Base-by-base conservation (phyloP, 2,888 invertebrate species). In the Cheilosia urbana region DNA sequence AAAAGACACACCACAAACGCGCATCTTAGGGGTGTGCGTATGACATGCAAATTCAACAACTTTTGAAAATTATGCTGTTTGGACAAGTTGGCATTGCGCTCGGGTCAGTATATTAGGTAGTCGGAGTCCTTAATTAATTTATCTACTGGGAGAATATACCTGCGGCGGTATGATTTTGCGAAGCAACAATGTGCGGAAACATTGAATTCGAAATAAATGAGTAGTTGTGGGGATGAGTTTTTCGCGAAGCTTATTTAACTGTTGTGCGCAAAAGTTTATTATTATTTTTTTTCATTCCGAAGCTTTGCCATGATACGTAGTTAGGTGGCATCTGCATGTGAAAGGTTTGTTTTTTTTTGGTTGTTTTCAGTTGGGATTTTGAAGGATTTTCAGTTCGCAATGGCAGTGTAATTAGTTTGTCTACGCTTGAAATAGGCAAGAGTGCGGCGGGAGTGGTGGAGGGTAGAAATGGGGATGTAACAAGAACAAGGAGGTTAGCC, bases 361-460 rank as follows among this genome's bases (percentile, higher is more conserved):
- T 30, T 30, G 1, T 24, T 47, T 45, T 55, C 19, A 27, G 42
- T 19, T 49, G 1, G 1, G 1, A 21, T 63, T 75, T 75, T 49
- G 45, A 19, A 45, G 24, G 37, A 47, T 75, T 57, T 57, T 49
- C n/a, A 17, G 49, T 27, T 57, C 13, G 65, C 24, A 65, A 75
- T 75, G 65, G 49, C 75, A 63, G 27, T 34, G 30, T 63, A 65
- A 75, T 75, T 75, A 75, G 47, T 37, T 47, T 42, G 63, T 24
- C 47, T 40, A 47, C 37, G 37, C 40, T 57, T 49, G 15, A 47
- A 57, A 47, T 17, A 45, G 49, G 24, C 27, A 27, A 27, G 27
- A 27, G 27, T 6, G 27, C 27, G 27, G 6, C 5, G 1, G 27
- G 27, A 27, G 30, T 9, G 6, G 6, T 27, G 30, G 9, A 30